A percentile compares a stretch with the other conserved stretches of the same genome.
These are phyloP conservation scores for Holotrichia oblita DNA, from an alignment of 1,140 invertebrate genomes.

Conservation along the genomic window DNA sequence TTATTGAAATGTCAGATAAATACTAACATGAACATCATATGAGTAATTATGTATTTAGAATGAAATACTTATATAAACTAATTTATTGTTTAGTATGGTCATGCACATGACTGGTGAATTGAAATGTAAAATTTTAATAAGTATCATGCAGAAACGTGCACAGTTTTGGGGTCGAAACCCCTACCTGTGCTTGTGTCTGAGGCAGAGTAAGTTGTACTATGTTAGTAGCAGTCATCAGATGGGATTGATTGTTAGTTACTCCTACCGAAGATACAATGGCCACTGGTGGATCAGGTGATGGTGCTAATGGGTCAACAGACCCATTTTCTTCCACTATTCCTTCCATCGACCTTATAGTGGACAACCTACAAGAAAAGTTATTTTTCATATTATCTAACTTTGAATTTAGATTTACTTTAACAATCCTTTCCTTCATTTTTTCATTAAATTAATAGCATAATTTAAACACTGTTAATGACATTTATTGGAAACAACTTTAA, in stretches of 20 bases:
- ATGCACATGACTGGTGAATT: background rate
- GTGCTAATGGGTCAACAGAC: slow-evolving; percentile 69
- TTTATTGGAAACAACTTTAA: background rate
- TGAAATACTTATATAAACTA: background rate
- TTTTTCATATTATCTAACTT: slow-evolving; percentile 42
- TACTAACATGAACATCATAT: too few relatives aligned
- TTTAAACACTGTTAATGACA: too few relatives aligned
- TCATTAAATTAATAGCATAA: background rate
- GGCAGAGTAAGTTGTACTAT: slow-evolving; percentile 85
- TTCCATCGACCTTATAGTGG: slow-evolving; percentile 75
- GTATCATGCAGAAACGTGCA: slow-evolving; percentile 46
- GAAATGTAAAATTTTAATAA: background rate
- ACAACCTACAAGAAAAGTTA: slow-evolving; percentile 63
- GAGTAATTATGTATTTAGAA: background rate
- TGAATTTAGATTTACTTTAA: background rate
- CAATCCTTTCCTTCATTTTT: background rate
- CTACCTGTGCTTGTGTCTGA: slow-evolving; percentile 76
- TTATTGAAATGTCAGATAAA: background rate
- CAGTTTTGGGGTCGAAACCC: slow-evolving; percentile 55
- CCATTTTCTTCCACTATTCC: slow-evolving; percentile 90
- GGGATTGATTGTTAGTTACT: slow-evolving; percentile 66
- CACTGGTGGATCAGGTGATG: slow-evolving; percentile 64
- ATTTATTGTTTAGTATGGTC: background rate
- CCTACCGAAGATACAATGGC: slow-evolving; percentile 68
- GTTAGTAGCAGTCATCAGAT: slow-evolving; percentile 75